Conservation (phyloP, 1,140 invertebrate genomes). For the Homalodisca vitripennis region DNA sequence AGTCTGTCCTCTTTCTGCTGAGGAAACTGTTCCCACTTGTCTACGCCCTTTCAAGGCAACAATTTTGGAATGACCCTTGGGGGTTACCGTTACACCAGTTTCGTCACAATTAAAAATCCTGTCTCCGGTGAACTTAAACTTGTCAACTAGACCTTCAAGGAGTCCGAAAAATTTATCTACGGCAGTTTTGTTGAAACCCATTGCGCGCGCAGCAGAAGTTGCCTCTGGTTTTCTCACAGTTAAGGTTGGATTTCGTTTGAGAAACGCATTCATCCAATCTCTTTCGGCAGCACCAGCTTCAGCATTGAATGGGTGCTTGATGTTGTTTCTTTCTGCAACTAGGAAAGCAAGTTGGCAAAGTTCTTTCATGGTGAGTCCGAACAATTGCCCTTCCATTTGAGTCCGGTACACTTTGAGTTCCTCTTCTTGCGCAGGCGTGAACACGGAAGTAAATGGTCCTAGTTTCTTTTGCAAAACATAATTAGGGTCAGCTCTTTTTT, state of each 20-base stretch:
- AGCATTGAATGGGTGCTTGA: background rate
- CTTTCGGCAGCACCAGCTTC: background rate
- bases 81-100: background rate
- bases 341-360: background rate
- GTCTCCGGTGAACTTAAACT: background rate
- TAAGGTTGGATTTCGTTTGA: background rate
- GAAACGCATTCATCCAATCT: background rate
- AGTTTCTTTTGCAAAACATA: background rate
- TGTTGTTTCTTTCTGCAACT: background rate
- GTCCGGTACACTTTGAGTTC: background rate
- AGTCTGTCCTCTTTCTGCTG: too few relatives aligned
- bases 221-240: slow-evolving; percentile 8
- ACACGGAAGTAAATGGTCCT: background rate
- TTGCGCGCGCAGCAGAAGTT: slow-evolving; percentile 5
- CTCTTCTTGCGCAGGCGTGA: background rate
- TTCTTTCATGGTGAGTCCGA: background rate
- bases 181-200: background rate
- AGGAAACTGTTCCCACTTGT: too few relatives aligned
- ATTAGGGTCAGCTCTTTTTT: background rate
- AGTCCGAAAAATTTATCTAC: background rate
- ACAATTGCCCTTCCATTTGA: background rate
- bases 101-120: slow-evolving; percentile 2
- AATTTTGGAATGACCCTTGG: background rate
- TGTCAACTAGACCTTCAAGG: background rate
- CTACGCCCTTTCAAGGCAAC: too few relatives aligned